These are phyloP conservation scores for Julus scandinavius DNA, from an alignment of 2,888 invertebrate genomes.

Conservation along the genomic window DNA sequence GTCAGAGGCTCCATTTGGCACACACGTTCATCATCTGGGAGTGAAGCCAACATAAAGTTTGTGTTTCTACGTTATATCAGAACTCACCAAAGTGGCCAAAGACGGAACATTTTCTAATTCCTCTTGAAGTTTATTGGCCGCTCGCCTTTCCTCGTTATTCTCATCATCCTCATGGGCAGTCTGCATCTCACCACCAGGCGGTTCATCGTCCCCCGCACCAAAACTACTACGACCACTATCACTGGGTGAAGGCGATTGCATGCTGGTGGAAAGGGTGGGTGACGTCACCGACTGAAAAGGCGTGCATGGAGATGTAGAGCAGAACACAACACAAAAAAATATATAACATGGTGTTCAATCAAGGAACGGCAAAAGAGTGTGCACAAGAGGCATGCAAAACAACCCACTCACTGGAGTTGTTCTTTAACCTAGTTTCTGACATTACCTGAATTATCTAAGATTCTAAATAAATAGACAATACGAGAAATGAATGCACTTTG, in stretches of 20 bases:
- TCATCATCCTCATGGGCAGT: slow-evolving; percentile 8
- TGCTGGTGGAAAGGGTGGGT: slow-evolving; percentile 39
- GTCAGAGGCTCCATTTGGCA: not conserved
- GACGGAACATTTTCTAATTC: slow-evolving; percentile 34
- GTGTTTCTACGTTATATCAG: not conserved
- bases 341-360: not conserved
- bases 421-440: not conserved
- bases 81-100: slow-evolving; percentile 34
- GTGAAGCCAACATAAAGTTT: not conserved
- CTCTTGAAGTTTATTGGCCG: slow-evolving; percentile 17
- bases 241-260: slow-evolving; percentile 35
- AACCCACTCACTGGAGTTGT: not conserved
- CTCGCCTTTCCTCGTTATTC: slow-evolving; percentile 5
- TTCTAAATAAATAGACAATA: not conserved
- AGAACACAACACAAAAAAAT: not conserved
- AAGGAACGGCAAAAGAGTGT: not conserved
- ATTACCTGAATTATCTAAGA: not conserved
- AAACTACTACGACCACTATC: slow-evolving; percentile 39
- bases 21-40: not conserved
- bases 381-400: not conserved
- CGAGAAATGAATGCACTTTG: not conserved
- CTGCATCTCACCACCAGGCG: not conserved
- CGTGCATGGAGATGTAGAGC: slow-evolving; percentile 18
- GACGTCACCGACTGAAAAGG: slow-evolving; percentile 24
- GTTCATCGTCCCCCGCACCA: slow-evolving; percentile 16